Evolutionary conservation across 2,888 invertebrate species (phyloP), one percentile per base, ranked within the genome.

Genomic region (Empis livida): DNA sequence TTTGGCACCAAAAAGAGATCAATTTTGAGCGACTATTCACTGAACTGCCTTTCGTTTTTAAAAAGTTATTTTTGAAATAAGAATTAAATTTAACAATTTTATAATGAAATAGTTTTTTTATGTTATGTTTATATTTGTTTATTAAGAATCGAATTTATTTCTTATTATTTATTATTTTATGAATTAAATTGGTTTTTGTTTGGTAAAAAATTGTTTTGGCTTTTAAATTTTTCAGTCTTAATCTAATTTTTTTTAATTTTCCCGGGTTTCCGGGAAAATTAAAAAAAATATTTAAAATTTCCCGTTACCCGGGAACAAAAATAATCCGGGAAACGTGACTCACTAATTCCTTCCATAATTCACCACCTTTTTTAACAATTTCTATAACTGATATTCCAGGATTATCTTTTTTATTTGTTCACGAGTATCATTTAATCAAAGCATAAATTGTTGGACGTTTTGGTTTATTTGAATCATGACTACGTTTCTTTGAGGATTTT

Each of bases 341-440:
- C 32, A 13, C 32, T 32, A 32, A 13, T n/a, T n/a, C 87, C 46
- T 84, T 83, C 97, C 97, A 99, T 72, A 92, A 72, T 70, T 96
- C 94, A 16, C 96, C 96, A 30, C 81, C 96, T 65, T 86, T 92
- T 70, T 92, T 95, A 9, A 93, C 84, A 50, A 96, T 78, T 61
- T 97, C 97, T 0, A 91, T 90, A 31, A 96, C 78, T 55, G 83
- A 80, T 54, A 94, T 80, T n/a, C 91, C 92, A 1, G 96, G 94
- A 75, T 90, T 82, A 2, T 91, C 87, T 9, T 81, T 75, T 57
- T 94, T 82, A 99, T 90, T 53, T 77, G 70, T 57, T 91, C 88
- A 16, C 97, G 75, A 50, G 76, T 82, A 48, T 87, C 91, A 63
- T 89, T 93, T 46, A 97, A 72, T 92, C 94, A 99, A 53, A 95